Percentiles rank a stretch among this genome's conserved stretches.
Conservation (phyloP, 2,888 invertebrate species). For the Dicyrtomina minuta region DNA sequence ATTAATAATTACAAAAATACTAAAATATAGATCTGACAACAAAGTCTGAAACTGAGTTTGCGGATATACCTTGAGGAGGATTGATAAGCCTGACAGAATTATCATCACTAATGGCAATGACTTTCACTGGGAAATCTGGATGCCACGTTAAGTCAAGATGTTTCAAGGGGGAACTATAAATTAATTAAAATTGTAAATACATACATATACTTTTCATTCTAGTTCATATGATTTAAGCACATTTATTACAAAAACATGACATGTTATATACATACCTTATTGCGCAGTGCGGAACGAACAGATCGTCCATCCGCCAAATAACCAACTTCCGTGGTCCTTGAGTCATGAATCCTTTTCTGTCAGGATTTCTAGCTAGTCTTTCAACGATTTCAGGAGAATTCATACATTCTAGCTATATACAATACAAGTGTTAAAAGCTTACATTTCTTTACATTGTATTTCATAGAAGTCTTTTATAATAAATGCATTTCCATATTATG, state of each 20-base stretch:
- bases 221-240: too few relatives aligned
- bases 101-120: constrained; percentile 40
- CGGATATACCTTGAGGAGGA: constrained; percentile 30
- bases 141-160: constrained; percentile 43
- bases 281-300: constrained; percentile 34
- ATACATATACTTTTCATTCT: too few relatives aligned
- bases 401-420: constrained; percentile 41
- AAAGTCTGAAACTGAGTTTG: too few relatives aligned
- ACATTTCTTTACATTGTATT: too few relatives aligned
- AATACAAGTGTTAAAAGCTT: too few relatives aligned
- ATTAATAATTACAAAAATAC: too few relatives aligned
- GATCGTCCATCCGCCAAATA: constrained; percentile 49
- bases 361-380: constrained; percentile 43
- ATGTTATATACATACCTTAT: constrained; percentile 34
- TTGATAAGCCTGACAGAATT: constrained; percentile 48
- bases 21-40: too few relatives aligned
- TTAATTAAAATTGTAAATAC: neutral
- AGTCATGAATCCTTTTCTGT: constrained; percentile 47
- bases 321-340: constrained; percentile 49
- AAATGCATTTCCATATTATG: too few relatives aligned
- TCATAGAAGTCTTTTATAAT: too few relatives aligned
- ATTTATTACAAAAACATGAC: too few relatives aligned
- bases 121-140: constrained; percentile 37
- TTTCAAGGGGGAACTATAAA: constrained; percentile 25
- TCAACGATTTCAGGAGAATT: constrained; percentile 49